Conservation (phyloP, 1,140 invertebrate species). For the Mamestra configurata region DNA sequence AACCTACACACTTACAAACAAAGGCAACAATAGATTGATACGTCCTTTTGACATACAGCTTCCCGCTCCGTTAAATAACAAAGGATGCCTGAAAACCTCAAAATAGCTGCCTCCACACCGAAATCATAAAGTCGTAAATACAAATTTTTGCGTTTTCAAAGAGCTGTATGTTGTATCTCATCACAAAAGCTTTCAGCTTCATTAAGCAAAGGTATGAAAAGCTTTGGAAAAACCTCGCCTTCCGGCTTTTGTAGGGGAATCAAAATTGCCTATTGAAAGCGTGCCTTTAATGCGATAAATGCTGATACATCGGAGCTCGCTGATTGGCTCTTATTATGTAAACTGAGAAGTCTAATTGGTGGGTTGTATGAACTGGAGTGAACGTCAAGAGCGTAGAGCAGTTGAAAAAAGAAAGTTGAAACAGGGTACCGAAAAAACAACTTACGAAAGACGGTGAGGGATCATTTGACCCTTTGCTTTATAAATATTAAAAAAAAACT, state of each 20-base stretch:
- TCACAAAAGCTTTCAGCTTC: constrained; percentile 45
- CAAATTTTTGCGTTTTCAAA: constrained; percentile 23
- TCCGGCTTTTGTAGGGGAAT: constrained; percentile 28
- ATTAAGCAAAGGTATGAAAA: constrained; percentile 24
- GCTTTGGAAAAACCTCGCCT: constrained; percentile 40
- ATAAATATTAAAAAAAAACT: no score
- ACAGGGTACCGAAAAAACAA: no score
- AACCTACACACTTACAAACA: background rate
- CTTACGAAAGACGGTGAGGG: no score
- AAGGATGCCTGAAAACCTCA: background rate
- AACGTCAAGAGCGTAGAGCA: no score
- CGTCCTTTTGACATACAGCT: background rate
- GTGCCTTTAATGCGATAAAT: constrained; percentile 55
- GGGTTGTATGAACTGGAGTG: background rate
- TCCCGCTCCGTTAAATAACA: background rate
- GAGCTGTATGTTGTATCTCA: constrained; percentile 32
- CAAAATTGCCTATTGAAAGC: constrained; percentile 58
- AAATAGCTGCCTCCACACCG: background rate
- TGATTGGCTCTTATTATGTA: constrained; percentile 3
- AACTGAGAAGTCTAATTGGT: background rate
- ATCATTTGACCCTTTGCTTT: no score
- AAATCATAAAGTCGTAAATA: constrained; percentile 32
- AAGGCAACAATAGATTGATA: constrained; percentile 9
- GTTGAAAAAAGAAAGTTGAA: no score
- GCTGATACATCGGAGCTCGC: constrained; percentile 23